Base-by-base conservation (phyloP, 2,888 invertebrate species). In the Zygothrica quintamaculata region DNA sequence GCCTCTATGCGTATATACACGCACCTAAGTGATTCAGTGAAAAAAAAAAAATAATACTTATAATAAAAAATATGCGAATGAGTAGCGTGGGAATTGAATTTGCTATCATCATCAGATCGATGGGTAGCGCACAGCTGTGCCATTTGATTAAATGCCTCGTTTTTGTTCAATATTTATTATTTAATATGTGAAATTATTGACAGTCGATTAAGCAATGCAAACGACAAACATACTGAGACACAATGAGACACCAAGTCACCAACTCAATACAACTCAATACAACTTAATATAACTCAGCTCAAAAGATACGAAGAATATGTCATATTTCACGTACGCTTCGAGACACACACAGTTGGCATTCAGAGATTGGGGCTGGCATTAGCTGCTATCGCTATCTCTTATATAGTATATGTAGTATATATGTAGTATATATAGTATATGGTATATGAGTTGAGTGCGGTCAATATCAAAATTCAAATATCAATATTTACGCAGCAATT, bases 401-500 rank as follows among this genome's bases (percentile, higher is more conserved):
- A 29, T 36, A 36, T 44, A 46, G 42, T 47, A 40, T 43, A 48
- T 46, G 13, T n/a, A n/a, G n/a, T n/a, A n/a, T 43, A 40, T 67
- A 29, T 37, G 18, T 31, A 42, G 26, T 53, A 34, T 46, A 40
- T 43, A 48, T 51, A 12, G n/a, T 43, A 40, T 67, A 18, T 44
- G 18, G 29, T 42, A 33, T 53, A 34, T 46, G 50, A n/a, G n/a
- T 29, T 69, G 65, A 44, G 50, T 59, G 52, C 76, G 80, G 80
- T 80, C 80, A 80, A 80, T 80, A 80, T 80, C 80, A 80, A 80
- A 80, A 80, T 74, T 84, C 76, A 80, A 80, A 84, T 77, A 82
- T 77, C 80, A 82, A 85, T 82, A 85, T 82, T 82, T 82, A 85
- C 86, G 84, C 86, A 80, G 84, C 82, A 82, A 82, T 82, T 82